Base-by-base conservation (phyloP, 2,113 vertebrate species). In the Eclectus roratus region DNA sequence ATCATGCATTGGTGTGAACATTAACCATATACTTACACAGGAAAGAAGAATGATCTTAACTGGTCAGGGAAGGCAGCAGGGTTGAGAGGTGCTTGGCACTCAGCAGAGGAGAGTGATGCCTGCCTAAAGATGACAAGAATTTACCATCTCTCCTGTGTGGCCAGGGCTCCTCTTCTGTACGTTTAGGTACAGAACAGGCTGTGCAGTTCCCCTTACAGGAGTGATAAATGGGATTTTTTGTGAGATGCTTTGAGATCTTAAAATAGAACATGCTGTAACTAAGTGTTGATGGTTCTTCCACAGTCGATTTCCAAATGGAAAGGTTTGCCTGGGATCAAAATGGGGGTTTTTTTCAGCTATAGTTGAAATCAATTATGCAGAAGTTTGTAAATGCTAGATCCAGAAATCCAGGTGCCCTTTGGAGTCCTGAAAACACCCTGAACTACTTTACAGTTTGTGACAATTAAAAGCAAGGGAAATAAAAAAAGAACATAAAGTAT, bases 11-110 rank as follows among this genome's bases (percentile, higher is more conserved):
- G 24, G 8, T 63, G 41, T n/a, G 68, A 77, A 14, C 8, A 10
- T 47, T 33, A 43, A 4, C 35, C 1, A 0, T 11, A 8, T 29
- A 10, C 13, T 43, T 46, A 6, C 0, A 7, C 0, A 7, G 16
- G 47, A 23, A 31, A 70, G 68, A 72, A 28, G 33, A 71, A 28
- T 20, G 37, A 41, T 41, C 35, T 12, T 35, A 27, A 37, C 31
- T 4, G 1, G 24, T 19, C 14, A 20, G 44, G 23, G 68, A 29
- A 3, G 8, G 55, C 49, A 49, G 46, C 27, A 33, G 60, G 25
- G 39, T 31, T 0, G 1, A 24, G 63, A 77, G 64, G 33, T 37
- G 64, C 72, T 28, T 80, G 35, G 47, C 35, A 13, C 7, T 18
- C 31, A 43, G 37, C 61, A 89, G 46, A 53, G 28, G 37, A 70